A percentile compares a stretch with the other conserved stretches of the same genome.
Evolutionary conservation across 53 echinoderm and acorn worm genomes (phyloP).

Genomic region (Henricia sp.): DNA sequence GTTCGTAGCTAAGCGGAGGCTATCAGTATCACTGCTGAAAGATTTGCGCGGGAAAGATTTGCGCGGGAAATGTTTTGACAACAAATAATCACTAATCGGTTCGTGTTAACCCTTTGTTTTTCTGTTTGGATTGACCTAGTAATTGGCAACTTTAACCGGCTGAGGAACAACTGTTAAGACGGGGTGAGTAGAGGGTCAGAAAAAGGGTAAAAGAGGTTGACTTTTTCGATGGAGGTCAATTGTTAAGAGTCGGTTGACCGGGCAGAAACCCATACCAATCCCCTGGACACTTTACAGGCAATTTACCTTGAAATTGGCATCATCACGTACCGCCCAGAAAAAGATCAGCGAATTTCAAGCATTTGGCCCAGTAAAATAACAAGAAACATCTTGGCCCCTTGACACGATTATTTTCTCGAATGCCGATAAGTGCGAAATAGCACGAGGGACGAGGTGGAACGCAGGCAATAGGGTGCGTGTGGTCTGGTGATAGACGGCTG

Average conservation of each 20-base stretch:
- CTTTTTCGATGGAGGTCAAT: neutral
- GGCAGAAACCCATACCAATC: neutral
- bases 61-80: slow-evolving; percentile 13
- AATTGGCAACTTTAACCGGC: slow-evolving; percentile 25
- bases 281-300: slow-evolving; percentile 16
- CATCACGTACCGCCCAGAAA: slow-evolving; percentile 30
- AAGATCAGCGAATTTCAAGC: slow-evolving; percentile 47
- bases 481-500: slow-evolving; percentile 28
- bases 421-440: slow-evolving; percentile 45
- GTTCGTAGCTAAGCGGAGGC: neutral
- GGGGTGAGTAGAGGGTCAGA: neutral
- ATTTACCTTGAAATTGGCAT: slow-evolving; percentile 33
- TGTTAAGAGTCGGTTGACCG: neutral
- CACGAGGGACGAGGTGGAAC: neutral
- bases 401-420: slow-evolving; percentile 53
- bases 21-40: neutral
- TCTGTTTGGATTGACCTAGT: slow-evolving; percentile 41
- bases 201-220: neutral
- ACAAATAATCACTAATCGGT: slow-evolving; percentile 20
- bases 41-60: too few species aligned
- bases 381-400: slow-evolving; percentile 59
- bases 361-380: slow-evolving; percentile 60
- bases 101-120: slow-evolving; percentile 16
- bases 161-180: neutral
- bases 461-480: slow-evolving; percentile 1